phyloP scores from a whole-genome alignment of 2,797 vertebrate genomes.

The Sebastes hubbsi region DNA sequence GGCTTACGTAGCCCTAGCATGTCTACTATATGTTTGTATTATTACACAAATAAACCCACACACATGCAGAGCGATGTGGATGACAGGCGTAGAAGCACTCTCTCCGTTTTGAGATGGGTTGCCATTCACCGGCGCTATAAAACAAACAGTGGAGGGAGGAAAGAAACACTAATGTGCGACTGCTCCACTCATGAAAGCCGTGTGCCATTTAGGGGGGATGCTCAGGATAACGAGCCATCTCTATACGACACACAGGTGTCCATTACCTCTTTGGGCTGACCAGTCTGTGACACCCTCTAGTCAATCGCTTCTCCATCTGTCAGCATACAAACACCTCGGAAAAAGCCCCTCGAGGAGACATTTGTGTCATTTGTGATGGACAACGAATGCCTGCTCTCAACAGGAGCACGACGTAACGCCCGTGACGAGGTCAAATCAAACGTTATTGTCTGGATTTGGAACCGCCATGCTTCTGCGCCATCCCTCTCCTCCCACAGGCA shows the following conservation, averaged over 20 bases:
- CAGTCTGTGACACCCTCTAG: slow-evolving; percentile 69
- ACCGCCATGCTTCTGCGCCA: background rate
- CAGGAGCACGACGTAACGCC: slow-evolving; percentile 46
- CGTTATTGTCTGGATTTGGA: slow-evolving; percentile 53
- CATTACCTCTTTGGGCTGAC: slow-evolving; percentile 71
- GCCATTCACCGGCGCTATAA: slow-evolving; percentile 49
- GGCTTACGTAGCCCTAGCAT: slow-evolving; percentile 41
- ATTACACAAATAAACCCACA: slow-evolving; percentile 27
- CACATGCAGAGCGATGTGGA: background rate
- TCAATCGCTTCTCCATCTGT: slow-evolving; percentile 74
- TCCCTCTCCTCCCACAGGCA: slow-evolving; percentile 47
- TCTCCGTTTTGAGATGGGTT: slow-evolving; percentile 29
- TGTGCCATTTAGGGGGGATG: slow-evolving; percentile 51
- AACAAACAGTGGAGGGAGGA: slow-evolving; percentile 42
- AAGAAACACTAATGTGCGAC: slow-evolving; percentile 43
- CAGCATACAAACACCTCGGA: slow-evolving; percentile 66
- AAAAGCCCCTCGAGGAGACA: slow-evolving; percentile 68
- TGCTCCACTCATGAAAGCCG: slow-evolving; percentile 45
- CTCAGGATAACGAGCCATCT: slow-evolving; percentile 64
- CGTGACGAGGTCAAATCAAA: slow-evolving; percentile 72
- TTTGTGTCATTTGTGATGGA: slow-evolving; percentile 75
- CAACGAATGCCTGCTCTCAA: slow-evolving; percentile 60
- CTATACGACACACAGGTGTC: slow-evolving; percentile 75
- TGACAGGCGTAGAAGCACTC: slow-evolving; percentile 19
- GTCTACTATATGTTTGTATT: slow-evolving; percentile 20